Conservation (phyloP, 53 echinoderm and acorn worm genomes). For the Echinometra lucunter region DNA sequence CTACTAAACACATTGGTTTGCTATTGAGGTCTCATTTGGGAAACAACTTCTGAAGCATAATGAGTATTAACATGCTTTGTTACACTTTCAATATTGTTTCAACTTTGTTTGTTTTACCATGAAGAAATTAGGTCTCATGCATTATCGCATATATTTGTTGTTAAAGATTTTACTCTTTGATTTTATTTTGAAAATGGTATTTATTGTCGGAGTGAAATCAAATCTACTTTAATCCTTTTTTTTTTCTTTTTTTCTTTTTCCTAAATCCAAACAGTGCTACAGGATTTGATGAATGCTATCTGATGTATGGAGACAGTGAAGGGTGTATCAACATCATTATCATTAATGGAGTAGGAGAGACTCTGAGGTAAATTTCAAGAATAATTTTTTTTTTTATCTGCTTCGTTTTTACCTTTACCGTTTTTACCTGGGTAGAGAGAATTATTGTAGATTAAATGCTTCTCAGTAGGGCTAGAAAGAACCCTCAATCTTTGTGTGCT, state of each 20-base stretch:
- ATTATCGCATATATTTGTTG: too few species aligned
- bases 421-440: too few species aligned
- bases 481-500: not conserved
- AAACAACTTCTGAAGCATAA: too few species aligned
- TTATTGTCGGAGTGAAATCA: not conserved
- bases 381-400: not conserved
- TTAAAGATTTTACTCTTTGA: too few species aligned
- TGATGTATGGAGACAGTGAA: conserved; percentile 97
- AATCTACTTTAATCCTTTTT: not conserved
- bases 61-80: too few species aligned
- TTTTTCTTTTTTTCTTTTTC: too few species aligned
- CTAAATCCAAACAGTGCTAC: conserved; percentile 79
- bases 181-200: too few species aligned
- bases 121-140: too few species aligned
- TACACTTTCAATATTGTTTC: too few species aligned
- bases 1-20: too few species aligned
- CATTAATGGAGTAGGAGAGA: conserved; percentile 95
- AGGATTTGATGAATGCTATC: conserved; percentile 94
- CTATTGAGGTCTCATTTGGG: too few species aligned
- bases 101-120: too few species aligned
- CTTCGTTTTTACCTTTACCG: not conserved
- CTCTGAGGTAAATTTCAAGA: conserved; percentile 80
- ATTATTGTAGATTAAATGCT: not conserved
- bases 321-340: conserved; percentile 98
- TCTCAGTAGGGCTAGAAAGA: not conserved